phyloP scores from a whole-genome alignment of 2,797 vertebrate species.

The Amazonetta brasiliensis region DNA sequence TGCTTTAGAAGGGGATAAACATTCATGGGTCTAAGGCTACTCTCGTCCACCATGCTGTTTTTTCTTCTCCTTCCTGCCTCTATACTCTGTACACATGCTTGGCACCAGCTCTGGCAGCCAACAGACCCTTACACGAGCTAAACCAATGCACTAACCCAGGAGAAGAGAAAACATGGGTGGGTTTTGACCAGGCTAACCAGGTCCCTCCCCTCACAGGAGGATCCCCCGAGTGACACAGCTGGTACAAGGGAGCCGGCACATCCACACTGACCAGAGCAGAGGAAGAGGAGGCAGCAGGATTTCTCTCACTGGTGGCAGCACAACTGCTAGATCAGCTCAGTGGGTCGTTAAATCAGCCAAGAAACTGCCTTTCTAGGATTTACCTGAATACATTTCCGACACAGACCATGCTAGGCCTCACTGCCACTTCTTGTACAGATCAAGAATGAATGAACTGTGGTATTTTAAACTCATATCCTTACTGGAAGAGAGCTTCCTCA shows the following conservation, averaged over 20 bases:
- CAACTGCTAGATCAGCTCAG: neutral
- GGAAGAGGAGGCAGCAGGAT: neutral
- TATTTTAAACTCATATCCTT: neutral
- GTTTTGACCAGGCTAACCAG: neutral
- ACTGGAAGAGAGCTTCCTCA: neutral
- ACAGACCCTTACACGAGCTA: neutral
- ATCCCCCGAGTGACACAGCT: fast-evolving
- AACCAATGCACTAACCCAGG: neutral
- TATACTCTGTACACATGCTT: neutral
- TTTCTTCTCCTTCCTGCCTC: neutral
- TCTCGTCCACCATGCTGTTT: neutral
- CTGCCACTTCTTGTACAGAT: neutral
- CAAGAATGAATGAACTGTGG: neutral
- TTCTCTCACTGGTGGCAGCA: fast-evolving
- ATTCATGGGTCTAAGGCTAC: neutral
- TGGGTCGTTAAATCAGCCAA: neutral
- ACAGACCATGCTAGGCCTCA: neutral
- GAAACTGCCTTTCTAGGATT: neutral
- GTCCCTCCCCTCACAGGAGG: neutral
- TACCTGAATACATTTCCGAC: neutral
- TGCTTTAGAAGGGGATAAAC: neutral
- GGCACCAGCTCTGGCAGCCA: neutral
- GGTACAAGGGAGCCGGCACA: neutral
- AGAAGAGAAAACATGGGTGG: neutral
- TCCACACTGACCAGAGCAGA: neutral